Evolutionary conservation across 2,797 vertebrate genomes (phyloP).

Genomic region (Anableps anableps): DNA sequence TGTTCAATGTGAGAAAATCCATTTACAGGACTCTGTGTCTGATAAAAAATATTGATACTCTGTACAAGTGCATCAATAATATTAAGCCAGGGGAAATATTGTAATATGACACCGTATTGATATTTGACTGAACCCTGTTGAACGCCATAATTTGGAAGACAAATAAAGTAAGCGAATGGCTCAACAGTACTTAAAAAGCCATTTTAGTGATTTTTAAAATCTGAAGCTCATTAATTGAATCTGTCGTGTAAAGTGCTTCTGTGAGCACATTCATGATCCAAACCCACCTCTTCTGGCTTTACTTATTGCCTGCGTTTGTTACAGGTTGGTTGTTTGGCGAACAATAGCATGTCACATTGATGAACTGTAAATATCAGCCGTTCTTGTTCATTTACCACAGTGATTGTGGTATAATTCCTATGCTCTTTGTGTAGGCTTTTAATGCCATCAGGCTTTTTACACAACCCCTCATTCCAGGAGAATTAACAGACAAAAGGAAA

Average conservation of each 20-base stretch:
- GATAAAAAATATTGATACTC: constrained; percentile 64
- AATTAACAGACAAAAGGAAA: neutral
- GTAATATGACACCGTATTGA: constrained; percentile 62
- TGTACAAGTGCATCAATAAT: constrained; percentile 48
- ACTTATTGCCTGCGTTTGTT: constrained; percentile 1
- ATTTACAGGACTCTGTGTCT: constrained; percentile 56
- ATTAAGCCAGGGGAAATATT: constrained; percentile 63
- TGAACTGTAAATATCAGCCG: neutral
- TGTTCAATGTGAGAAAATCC: constrained; percentile 53
- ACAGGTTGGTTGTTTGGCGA: neutral
- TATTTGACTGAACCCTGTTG: constrained; percentile 53
- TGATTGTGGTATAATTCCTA: neutral
- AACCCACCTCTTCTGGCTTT: neutral
- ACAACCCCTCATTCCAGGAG: neutral
- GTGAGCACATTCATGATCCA: neutral
- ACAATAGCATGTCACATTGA: neutral
- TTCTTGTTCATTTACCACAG: constrained; percentile 6
- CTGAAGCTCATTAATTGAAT: constrained; percentile 41
- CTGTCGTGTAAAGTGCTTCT: constrained; percentile 11
- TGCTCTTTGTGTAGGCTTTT: constrained; percentile 3
- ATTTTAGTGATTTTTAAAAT: constrained; percentile 57
- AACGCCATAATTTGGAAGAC: constrained; percentile 56
- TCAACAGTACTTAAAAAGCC: constrained; percentile 44
- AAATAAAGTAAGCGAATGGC: constrained; percentile 50
- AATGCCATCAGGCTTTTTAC: neutral